Base-by-base conservation (phyloP, 1,140 invertebrate species). In the Cyphomyrmex costatus region DNA sequence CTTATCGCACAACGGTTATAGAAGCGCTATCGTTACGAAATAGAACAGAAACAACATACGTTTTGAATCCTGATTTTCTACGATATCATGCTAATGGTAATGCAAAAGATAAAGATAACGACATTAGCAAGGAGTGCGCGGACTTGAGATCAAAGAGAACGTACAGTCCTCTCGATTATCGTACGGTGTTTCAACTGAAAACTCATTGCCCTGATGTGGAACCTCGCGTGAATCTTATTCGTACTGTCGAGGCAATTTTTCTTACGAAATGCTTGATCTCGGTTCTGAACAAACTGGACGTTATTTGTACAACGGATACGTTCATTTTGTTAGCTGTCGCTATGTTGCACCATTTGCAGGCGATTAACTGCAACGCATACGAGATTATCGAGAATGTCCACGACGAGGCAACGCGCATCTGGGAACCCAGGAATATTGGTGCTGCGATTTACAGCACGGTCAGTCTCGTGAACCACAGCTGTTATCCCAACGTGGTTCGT, bases 321-420 rank as follows among this genome's bases (percentile, higher is more conserved):
- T 90, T 92, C 3, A 30, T 92, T 21, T 36, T 60, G 10, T 83
- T 96, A 30, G 96, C 95, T 4, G 92, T 94, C 16, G 92, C 95
- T 42, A 93, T 96, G 51, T 92, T 97, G 5, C 94, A 95, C 4
- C 96, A 96, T 79, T 93, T 96, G 42, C 96, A 96, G 89, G 95
- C 96, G 73, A 93, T 96, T 36, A 96, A 96, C 30, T 97, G 96
- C 90, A 97, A 97, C 93, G 96, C 96, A 49, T 97, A 97, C 89
- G 96, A 96, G 90, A 95, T 97, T 24, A 95, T 96, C 24, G 96
- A 96, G 85, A 94, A 96, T 63, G 78, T 93, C 3, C 88, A 94
- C n/a, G 89, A 94, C 60, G 61, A 90, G 5, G 51, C 88, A n/a
- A 93, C 88, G 7, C 91, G 92, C 65, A 88, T 93, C 27, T 93